A percentile compares a stretch with the other conserved stretches of the same genome.
phyloP scores from a whole-genome alignment of 2,113 vertebrate genomes.

The Cyanoderma ruficeps region DNA sequence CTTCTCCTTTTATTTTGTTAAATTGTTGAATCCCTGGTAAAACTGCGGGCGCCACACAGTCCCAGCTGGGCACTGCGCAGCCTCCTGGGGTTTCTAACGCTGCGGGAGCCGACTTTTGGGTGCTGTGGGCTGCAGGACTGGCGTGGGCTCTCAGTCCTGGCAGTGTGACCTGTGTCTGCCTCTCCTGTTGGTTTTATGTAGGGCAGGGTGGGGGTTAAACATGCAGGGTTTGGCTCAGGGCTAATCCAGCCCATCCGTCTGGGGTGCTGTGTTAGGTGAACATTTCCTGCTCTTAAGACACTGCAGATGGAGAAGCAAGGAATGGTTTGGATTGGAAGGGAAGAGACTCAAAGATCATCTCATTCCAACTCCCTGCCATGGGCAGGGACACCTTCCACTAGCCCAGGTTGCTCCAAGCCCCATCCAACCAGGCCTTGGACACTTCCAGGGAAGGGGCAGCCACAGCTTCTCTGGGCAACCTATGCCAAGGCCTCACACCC shows the following conservation, averaged over 20 bases:
- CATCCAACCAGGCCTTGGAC: rapidly evolving
- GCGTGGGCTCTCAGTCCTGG: neutral
- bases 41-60: rapidly evolving
- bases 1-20: neutral
- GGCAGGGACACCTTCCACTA: neutral
- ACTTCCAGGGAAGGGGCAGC: neutral
- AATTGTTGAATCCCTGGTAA: neutral
- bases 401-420: neutral
- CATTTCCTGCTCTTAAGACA: neutral
- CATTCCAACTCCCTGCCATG: rapidly evolving
- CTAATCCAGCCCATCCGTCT: neutral
- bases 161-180: neutral
- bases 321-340: neutral
- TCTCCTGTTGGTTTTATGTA: rapidly evolving
- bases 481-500: neutral
- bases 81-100: rapidly evolving
- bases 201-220: neutral
- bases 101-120: rapidly evolving
- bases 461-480: neutral
- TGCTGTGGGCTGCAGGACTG: neutral
- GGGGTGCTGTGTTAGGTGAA: neutral
- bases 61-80: neutral
- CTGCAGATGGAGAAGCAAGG: neutral
- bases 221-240: neutral
- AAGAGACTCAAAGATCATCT: neutral